Conservation (phyloP, 2,113 vertebrate species). For the Todiramphus saurophagus region DNA sequence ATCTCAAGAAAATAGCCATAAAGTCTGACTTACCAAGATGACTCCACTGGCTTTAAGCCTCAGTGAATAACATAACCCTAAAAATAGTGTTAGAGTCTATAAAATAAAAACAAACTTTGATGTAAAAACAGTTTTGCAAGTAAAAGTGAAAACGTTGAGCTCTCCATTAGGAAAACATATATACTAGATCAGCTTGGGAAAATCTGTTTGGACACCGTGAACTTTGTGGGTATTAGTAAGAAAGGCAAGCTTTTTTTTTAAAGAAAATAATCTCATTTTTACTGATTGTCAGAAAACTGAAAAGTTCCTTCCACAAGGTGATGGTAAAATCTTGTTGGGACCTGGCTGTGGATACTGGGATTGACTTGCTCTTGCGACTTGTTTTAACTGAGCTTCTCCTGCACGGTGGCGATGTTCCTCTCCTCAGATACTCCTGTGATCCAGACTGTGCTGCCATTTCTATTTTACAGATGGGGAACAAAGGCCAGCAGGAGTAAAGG, state of each 20-base stretch:
- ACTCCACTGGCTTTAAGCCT: slow-evolving; percentile 25
- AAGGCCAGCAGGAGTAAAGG: background rate
- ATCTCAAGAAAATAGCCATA: slow-evolving; percentile 41
- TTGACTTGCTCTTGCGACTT: background rate
- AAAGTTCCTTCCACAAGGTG: background rate
- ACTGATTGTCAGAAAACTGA: background rate
- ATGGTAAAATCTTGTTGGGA: background rate
- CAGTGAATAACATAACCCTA: slow-evolving; percentile 34
- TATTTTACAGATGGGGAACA: background rate
- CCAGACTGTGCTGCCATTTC: background rate
- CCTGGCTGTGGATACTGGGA: background rate
- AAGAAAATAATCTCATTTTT: slow-evolving; percentile 4
- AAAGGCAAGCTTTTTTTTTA: background rate
- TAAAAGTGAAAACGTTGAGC: slow-evolving; percentile 16
- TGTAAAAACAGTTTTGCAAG: slow-evolving; percentile 17
- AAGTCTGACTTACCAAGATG: slow-evolving; percentile 46
- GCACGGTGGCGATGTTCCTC: background rate
- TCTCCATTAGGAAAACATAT: slow-evolving; percentile 12
- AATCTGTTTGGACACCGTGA: background rate
- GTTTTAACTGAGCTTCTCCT: background rate
- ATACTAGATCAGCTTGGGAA: background rate
- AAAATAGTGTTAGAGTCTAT: slow-evolving; percentile 11
- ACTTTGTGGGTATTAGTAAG: background rate
- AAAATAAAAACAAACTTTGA: slow-evolving; percentile 29
- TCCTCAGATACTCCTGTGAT: background rate